Evolutionary conservation across 2,113 vertebrate species (phyloP).

Genomic region (Vulpes lagopus): DNA sequence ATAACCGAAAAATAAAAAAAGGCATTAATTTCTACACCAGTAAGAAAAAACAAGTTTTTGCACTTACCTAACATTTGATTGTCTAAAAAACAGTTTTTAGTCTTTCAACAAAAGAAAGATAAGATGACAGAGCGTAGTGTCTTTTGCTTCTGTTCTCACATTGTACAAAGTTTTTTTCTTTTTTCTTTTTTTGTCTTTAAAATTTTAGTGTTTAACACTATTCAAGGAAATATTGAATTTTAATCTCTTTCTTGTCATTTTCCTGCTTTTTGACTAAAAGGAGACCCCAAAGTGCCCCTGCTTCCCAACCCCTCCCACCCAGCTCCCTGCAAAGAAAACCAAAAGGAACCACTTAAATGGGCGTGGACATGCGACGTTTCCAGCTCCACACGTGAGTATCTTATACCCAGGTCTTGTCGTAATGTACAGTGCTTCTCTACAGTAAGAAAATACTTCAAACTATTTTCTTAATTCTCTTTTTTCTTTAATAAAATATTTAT

Average conservation of each 20-base stretch:
- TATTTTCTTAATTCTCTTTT: slow-evolving; percentile 89
- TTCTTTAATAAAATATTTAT: slow-evolving; percentile 92
- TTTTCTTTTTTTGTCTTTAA: slow-evolving; percentile 84
- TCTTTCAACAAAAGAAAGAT: slow-evolving; percentile 92
- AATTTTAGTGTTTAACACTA: slow-evolving; percentile 92
- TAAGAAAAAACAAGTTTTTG: slow-evolving; percentile 91
- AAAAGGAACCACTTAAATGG: slow-evolving; percentile 85
- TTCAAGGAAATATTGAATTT: slow-evolving; percentile 87
- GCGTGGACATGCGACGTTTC: slow-evolving; percentile 86
- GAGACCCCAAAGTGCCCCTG: slow-evolving; percentile 83
- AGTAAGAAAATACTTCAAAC: slow-evolving; percentile 94
- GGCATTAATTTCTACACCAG: slow-evolving; percentile 91
- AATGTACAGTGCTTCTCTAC: slow-evolving; percentile 91
- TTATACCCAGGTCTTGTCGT: slow-evolving; percentile 88
- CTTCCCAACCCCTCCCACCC: slow-evolving; percentile 74
- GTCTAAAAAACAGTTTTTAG: slow-evolving; percentile 92
- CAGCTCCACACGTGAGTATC: slow-evolving; percentile 88
- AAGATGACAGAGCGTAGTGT: slow-evolving; percentile 90
- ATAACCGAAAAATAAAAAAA: slow-evolving; percentile 91
- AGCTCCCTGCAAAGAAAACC: slow-evolving; percentile 82
- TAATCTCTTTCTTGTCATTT: slow-evolving; percentile 84
- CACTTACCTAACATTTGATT: slow-evolving; percentile 92
- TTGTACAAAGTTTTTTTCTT: slow-evolving; percentile 83
- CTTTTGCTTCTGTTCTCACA: slow-evolving; percentile 87
- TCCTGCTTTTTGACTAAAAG: slow-evolving; percentile 83